Evolutionary conservation across 2,888 invertebrate genomes (phyloP).

Genomic region (Synergus itoensis): DNA sequence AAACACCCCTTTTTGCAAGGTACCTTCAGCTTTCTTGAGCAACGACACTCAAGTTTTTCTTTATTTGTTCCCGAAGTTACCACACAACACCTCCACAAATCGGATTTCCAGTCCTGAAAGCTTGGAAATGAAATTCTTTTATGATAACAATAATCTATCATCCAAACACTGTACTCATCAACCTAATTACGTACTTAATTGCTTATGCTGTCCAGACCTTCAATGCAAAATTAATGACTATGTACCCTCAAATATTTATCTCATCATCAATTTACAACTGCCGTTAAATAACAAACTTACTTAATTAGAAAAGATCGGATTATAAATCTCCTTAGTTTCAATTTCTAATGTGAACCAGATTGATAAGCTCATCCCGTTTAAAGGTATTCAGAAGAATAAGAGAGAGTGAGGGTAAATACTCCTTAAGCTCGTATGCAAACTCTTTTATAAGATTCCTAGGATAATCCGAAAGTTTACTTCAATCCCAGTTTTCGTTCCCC

Average conservation of each 20-base stretch:
- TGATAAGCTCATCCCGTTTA: not conserved
- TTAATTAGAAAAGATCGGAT: not conserved
- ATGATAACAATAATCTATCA: not conserved
- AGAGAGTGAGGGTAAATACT: not conserved
- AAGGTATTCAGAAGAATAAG: not conserved
- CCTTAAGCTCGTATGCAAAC: not conserved
- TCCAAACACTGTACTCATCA: no score
- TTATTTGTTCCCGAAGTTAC: not conserved
- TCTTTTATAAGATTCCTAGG: not conserved
- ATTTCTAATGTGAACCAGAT: not conserved
- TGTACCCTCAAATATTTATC: not conserved
- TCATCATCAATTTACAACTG: not conserved
- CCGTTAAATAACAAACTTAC: no score
- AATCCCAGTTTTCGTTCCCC: not conserved
- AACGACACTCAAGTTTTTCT: slow-evolving; percentile 12
- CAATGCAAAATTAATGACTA: not conserved
- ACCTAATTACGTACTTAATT: no score
- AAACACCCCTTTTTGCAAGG: slow-evolving; percentile 29
- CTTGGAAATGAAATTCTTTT: not conserved
- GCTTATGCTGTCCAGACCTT: not conserved
- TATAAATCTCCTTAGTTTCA: not conserved
- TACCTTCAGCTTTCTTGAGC: slow-evolving; percentile 24
- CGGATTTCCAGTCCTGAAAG: not conserved
- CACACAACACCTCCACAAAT: not conserved
- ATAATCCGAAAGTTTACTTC: not conserved